Evolutionary conservation across 2,113 vertebrate species (phyloP).

Genomic region (human (Homo sapiens)): GRCh38 chr2:157848501-157849000

Average conservation of each 20-base stretch:
- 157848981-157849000: not conserved
- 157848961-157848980: not conserved
- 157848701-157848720: not conserved
- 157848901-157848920: not conserved
- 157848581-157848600: not conserved
- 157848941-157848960: not conserved
- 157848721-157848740: not conserved
- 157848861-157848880: not conserved
- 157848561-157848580: slow-evolving; percentile 28
- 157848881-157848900: not conserved
- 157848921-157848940: slow-evolving; percentile 12
- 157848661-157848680: not conserved
- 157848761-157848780: not conserved
- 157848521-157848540: not conserved
- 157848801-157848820: not conserved
- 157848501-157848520: slow-evolving; percentile 15
- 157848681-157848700: not conserved
- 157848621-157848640: not conserved
- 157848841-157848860: not conserved
- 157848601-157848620: not conserved
- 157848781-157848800: not conserved
- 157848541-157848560: not conserved
- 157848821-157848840: not conserved
- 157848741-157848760: slow-evolving; percentile 15
- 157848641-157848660: not conserved